A percentile compares a stretch with the other conserved stretches of the same genome.
phyloP scores from a whole-genome alignment of 2,113 vertebrate species.

The Macaca fascicularis region DNA sequence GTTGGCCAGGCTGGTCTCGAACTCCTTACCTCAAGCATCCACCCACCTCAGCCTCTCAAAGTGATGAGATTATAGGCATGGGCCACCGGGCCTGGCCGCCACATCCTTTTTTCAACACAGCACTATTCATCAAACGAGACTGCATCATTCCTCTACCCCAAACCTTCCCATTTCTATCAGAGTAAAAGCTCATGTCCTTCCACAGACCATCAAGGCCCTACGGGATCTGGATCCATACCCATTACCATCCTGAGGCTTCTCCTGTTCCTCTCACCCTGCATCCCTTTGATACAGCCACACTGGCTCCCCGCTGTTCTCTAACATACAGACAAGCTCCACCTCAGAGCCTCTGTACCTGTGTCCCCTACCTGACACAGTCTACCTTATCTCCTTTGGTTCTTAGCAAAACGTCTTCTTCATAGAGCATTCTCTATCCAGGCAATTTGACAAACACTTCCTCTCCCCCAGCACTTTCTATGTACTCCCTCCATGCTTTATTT shows the following conservation, averaged over 20 bases:
- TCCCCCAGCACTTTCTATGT: not conserved
- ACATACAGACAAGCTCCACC: not conserved
- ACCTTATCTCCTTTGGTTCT: not conserved
- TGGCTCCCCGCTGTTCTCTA: not conserved
- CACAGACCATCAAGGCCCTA: not conserved
- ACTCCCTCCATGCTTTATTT: not conserved
- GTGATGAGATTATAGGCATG: no score
- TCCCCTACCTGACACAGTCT: not conserved
- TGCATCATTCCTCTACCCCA: not conserved
- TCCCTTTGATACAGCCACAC: not conserved
- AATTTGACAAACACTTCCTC: not conserved
- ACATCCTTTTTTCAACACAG: not conserved
- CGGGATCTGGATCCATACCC: not conserved
- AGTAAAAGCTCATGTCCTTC: not conserved
- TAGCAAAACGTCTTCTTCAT: not conserved
- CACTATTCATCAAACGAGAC: not conserved
- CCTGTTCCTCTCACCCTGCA: not conserved
- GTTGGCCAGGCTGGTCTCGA: no score
- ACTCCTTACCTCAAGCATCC: no score
- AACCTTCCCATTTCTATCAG: not conserved
- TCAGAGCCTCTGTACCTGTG: not conserved
- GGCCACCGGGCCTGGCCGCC: no score
- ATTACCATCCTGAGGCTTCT: not conserved
- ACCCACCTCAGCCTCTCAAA: no score
- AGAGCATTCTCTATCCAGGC: not conserved